Conservation (phyloP, 2,113 vertebrate species). For the Melanotaenia duboulayi region DNA sequence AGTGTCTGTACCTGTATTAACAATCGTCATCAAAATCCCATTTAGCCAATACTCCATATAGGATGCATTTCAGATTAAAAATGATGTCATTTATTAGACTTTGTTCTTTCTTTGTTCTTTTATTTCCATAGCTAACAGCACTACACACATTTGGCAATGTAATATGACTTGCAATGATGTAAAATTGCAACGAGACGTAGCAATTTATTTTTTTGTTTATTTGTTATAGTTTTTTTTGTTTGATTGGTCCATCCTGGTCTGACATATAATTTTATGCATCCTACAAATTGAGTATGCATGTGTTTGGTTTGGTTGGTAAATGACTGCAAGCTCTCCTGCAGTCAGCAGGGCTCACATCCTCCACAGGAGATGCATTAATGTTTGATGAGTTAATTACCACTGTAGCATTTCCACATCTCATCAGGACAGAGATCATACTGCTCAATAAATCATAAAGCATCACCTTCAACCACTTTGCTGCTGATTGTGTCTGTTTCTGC, state of each 20-base stretch:
- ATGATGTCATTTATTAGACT: not conserved
- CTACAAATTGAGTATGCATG: conserved; percentile 12
- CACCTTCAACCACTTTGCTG: conserved; percentile 6
- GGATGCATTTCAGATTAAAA: not conserved
- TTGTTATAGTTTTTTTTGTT: no score
- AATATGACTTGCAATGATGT: conserved; percentile 15
- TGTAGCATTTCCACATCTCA: conserved; percentile 50
- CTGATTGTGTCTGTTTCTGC: conserved; percentile 28
- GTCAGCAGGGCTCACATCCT: conserved; percentile 45
- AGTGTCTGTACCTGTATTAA: conserved; percentile 61
- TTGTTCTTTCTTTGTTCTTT: not conserved
- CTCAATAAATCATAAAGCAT: conserved; percentile 24
- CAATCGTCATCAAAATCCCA: not conserved
- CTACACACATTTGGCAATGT: not conserved
- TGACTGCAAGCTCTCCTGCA: conserved; percentile 30
- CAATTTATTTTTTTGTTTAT: conserved; percentile 2
- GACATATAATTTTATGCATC: conserved; percentile 11
- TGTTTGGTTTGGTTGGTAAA: conserved; percentile 27
- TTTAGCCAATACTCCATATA: not conserved
- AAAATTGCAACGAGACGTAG: not conserved
- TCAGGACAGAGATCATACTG: conserved; percentile 19
- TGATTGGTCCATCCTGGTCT: not conserved
- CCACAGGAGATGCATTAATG: conserved; percentile 52
- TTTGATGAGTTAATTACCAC: conserved; percentile 69
- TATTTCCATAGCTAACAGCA: not conserved